phyloP scores from a whole-genome alignment of 2,113 vertebrate species.

The Rhinoderma darwinii region DNA sequence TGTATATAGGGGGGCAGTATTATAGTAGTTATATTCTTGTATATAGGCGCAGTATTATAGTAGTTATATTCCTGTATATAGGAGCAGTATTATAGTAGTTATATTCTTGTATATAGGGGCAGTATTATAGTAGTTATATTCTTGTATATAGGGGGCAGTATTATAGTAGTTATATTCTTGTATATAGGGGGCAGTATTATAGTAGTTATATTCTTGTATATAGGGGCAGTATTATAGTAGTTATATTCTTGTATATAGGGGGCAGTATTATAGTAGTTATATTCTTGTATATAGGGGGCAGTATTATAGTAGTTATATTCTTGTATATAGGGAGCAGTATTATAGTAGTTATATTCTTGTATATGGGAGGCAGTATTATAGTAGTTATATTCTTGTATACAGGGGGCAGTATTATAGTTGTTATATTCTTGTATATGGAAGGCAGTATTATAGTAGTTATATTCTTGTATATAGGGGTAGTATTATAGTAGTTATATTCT shows the following conservation, averaged over 20 bases:
- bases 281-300: background rate
- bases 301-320: background rate
- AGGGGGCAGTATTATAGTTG: no score
- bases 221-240: no score
- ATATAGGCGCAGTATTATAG: background rate
- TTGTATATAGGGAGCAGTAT: background rate
- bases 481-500: no score
- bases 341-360: background rate
- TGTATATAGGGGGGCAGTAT: background rate
- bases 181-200: no score
- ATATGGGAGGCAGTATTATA: background rate
- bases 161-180: no score
- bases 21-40: background rate
- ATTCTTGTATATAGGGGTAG: background rate
- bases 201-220: no score
- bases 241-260: no score
- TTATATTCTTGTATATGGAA: no score
- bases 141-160: no score
- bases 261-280: background rate
- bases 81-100: background rate
- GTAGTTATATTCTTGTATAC: background rate
- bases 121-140: no score
- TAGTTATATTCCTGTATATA: background rate
- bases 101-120: no score
- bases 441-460: background rate